phyloP scores from a whole-genome alignment of 1,140 invertebrate genomes.

The Mizuhopecten yessoensis region DNA sequence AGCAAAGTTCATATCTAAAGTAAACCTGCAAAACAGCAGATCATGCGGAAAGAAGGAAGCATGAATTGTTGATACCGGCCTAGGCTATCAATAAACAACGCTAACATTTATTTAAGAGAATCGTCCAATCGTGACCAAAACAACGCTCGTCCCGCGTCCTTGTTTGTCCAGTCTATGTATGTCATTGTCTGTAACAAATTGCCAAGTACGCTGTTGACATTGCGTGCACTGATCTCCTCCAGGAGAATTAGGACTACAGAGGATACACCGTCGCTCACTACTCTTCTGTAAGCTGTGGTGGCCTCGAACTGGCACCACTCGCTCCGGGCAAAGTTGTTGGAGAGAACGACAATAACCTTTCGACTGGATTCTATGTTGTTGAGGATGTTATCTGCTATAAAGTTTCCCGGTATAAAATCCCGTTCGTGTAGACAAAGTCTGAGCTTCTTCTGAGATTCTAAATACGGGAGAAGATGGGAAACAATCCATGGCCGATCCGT shows the following conservation, averaged over 20 bases:
- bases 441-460: slow-evolving; percentile 83
- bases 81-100: too few relatives aligned
- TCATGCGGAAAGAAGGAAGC: too few relatives aligned
- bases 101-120: too few relatives aligned
- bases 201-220: slow-evolving; percentile 46
- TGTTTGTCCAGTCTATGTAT: slow-evolving; percentile 30
- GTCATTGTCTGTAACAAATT: slow-evolving; percentile 49
- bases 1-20: too few relatives aligned
- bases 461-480: slow-evolving; percentile 42
- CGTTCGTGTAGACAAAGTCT: slow-evolving; percentile 65
- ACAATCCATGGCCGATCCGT: slow-evolving; percentile 53
- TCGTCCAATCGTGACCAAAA: too few relatives aligned
- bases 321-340: slow-evolving; percentile 69
- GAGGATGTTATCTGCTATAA: slow-evolving; percentile 60
- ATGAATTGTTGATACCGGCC: too few relatives aligned
- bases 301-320: slow-evolving; percentile 81
- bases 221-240: slow-evolving; percentile 52
- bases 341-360: slow-evolving; percentile 72
- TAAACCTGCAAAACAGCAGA: too few relatives aligned
- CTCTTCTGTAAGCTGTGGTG: slow-evolving; percentile 77
- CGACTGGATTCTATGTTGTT: slow-evolving; percentile 57
- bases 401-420: slow-evolving; percentile 61
- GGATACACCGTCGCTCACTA: slow-evolving; percentile 51
- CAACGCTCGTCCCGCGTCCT: too few relatives aligned
- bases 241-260: slow-evolving; percentile 54